phyloP scores from a whole-genome alignment of 2,888 invertebrate genomes.

The Aethes cnicana region DNA sequence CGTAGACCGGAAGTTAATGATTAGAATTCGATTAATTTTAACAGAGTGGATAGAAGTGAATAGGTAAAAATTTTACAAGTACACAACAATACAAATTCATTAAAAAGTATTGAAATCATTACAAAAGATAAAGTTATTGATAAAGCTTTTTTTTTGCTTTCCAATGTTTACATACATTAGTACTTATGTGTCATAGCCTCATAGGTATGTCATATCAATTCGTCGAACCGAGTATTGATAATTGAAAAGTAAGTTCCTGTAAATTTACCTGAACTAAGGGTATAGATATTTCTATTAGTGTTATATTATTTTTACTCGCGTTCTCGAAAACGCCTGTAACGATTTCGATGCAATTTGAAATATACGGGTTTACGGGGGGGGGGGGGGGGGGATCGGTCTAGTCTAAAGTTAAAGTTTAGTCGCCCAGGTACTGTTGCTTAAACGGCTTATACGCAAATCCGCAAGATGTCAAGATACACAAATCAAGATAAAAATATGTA shows the following conservation, averaged over 20 bases:
- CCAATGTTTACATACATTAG: slow-evolving; percentile 1
- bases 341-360: too few relatives aligned
- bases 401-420: too few relatives aligned
- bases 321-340: too few relatives aligned
- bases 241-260: too few relatives aligned
- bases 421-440: too few relatives aligned
- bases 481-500: slow-evolving; percentile 17
- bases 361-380: too few relatives aligned
- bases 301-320: not conserved
- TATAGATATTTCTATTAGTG: too few relatives aligned
- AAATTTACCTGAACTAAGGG: too few relatives aligned
- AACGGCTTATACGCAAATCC: not conserved
- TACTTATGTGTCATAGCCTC: slow-evolving; percentile 8
- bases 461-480: slow-evolving; percentile 1
- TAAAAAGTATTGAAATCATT: slow-evolving; percentile 18
- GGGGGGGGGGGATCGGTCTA: too few relatives aligned
- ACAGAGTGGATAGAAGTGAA: too few relatives aligned
- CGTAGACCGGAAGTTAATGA: slow-evolving; percentile 17
- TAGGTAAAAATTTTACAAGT: too few relatives aligned
- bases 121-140: slow-evolving; percentile 1
- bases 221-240: not conserved
- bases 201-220: not conserved
- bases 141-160: slow-evolving; percentile 7
- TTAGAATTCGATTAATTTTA: too few relatives aligned
- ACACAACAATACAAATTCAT: not conserved